These are phyloP conservation scores for Melanogrammus aeglefinus DNA, from an alignment of 2,797 vertebrate genomes.

Conservation along the genomic window DNA sequence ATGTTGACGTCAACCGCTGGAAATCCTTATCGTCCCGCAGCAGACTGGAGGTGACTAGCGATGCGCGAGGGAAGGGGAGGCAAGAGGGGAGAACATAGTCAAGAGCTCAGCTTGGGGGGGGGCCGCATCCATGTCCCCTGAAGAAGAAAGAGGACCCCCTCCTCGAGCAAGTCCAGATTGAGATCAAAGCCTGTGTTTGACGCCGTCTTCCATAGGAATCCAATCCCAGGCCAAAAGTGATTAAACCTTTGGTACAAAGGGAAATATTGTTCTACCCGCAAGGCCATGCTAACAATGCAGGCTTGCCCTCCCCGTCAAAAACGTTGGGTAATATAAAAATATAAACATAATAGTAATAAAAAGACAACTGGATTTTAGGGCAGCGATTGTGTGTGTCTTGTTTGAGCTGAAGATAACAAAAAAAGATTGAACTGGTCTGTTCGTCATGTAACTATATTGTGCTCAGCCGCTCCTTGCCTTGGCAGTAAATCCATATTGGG, in stretches of 20 bases:
- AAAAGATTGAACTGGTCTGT: neutral
- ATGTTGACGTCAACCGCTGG: neutral
- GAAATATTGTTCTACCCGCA: constrained; percentile 25
- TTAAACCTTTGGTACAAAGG: constrained; percentile 47
- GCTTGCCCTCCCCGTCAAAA: constrained; percentile 9
- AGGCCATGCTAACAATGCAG: constrained; percentile 1
- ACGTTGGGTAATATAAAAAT: constrained; percentile 6
- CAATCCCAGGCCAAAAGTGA: constrained; percentile 35
- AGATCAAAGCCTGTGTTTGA: neutral
- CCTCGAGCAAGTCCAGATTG: neutral
- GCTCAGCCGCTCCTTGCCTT: neutral
- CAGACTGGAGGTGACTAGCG: neutral
- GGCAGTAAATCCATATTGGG: neutral
- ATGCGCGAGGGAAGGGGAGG: neutral
- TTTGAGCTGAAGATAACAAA: neutral
- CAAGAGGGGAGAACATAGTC: neutral
- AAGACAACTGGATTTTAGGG: neutral
- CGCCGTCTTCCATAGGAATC: neutral
- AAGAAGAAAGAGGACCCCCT: neutral
- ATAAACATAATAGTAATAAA: neutral
- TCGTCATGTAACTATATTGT: neutral
- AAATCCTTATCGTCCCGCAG: neutral
- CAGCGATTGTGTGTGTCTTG: neutral
- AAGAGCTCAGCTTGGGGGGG: neutral
- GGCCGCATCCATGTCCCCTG: neutral